Percentiles rank a stretch among this genome's conserved stretches.
These are phyloP conservation scores for Hermetia illucens DNA, from an alignment of 1,140 invertebrate genomes.

Conservation along the genomic window DNA sequence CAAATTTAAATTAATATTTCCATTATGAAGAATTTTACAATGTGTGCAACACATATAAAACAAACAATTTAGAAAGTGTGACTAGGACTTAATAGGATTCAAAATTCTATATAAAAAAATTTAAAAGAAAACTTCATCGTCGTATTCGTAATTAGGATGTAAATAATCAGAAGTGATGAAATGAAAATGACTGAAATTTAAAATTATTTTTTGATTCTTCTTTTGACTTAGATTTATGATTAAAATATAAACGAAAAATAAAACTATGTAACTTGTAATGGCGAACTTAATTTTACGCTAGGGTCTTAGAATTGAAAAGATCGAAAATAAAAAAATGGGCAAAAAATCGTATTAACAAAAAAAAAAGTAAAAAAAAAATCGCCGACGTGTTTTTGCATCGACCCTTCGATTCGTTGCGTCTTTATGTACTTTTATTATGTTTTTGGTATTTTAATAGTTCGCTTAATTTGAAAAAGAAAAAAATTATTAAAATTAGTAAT, in stretches of 20 bases:
- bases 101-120: neutral
- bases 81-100: neutral
- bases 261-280: neutral
- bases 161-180: neutral
- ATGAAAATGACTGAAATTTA: neutral
- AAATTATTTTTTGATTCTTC: neutral
- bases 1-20: neutral
- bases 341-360: too few relatives aligned
- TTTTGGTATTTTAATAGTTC: neutral
- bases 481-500: neutral
- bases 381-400: too few relatives aligned
- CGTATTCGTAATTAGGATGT: neutral
- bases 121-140: neutral
- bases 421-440: neutral
- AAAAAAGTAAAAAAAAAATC: too few relatives aligned
- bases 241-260: neutral
- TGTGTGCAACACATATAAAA: neutral
- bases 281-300: neutral
- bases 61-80: neutral
- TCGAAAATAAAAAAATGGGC: neutral
- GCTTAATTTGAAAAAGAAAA: neutral
- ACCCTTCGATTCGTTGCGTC: neutral
- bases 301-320: neutral
- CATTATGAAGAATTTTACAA: neutral
- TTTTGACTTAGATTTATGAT: neutral